Conservation (phyloP, 2,797 vertebrate species). For the Vespertilio murinus region DNA sequence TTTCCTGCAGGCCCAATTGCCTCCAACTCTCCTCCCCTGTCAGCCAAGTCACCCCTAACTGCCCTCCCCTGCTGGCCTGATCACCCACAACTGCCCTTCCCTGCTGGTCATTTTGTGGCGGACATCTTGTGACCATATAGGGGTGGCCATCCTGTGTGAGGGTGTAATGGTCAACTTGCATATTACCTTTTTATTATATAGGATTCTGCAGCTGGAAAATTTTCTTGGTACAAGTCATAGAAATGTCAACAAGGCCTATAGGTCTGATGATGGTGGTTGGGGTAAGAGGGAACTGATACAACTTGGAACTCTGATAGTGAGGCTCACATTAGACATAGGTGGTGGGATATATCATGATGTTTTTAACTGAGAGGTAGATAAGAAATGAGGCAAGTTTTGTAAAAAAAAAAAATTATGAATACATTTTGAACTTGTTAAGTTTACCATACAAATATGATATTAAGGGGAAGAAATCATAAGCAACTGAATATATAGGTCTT, state of each 20-base stretch:
- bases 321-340: not conserved
- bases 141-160: too few relatives aligned
- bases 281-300: not conserved
- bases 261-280: not conserved
- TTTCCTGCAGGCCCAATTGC: too few relatives aligned
- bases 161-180: too few relatives aligned
- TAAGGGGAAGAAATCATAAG: not conserved
- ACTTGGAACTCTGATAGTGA: not conserved
- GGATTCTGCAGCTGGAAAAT: conserved; percentile 46
- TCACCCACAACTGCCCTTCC: too few relatives aligned
- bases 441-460: not conserved
- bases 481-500: not conserved
- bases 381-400: not conserved
- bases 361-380: conserved; percentile 34
- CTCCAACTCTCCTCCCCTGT: too few relatives aligned
- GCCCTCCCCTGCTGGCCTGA: too few relatives aligned
- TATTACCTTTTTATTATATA: too few relatives aligned
- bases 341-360: not conserved
- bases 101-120: too few relatives aligned
- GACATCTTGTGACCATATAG: too few relatives aligned
- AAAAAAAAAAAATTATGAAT: not conserved
- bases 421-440: conserved; percentile 4
- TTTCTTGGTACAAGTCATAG: not conserved
- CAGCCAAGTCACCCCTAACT: too few relatives aligned
- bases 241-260: not conserved